phyloP scores from a whole-genome alignment of 1,140 invertebrate genomes.

The Micrasema minimum region DNA sequence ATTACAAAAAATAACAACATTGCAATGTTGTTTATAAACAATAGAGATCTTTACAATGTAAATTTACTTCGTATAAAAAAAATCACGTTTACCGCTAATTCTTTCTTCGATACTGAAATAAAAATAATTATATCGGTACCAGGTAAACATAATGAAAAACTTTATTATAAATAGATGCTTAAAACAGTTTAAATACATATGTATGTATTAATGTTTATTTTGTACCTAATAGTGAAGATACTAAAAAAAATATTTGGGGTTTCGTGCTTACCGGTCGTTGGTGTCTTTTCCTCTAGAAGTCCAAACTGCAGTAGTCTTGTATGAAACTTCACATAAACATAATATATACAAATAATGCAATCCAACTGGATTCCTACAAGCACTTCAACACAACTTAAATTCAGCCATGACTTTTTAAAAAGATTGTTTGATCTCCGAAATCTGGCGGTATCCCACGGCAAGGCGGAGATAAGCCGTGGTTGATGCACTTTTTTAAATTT shows the following conservation, averaged over 20 bases:
- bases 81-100: no score
- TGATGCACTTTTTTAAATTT: not conserved
- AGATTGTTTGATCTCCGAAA: not conserved
- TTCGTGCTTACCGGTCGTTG: conserved; percentile 20
- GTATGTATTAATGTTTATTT: not conserved
- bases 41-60: no score
- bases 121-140: no score
- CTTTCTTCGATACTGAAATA: no score
- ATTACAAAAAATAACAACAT: no score
- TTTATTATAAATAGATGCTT: no score
- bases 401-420: conserved; percentile 19
- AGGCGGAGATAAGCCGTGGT: not conserved
- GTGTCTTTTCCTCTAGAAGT: not conserved
- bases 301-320: not conserved
- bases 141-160: no score
- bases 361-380: conserved; percentile 16
- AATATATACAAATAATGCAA: not conserved
- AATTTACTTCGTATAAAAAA: no score
- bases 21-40: no score
- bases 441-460: conserved; percentile 1
- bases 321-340: not conserved
- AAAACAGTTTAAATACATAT: no score
- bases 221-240: not conserved
- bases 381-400: conserved; percentile 13
- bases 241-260: not conserved